Evolutionary conservation across 2,113 vertebrate genomes (phyloP), one percentile per base, ranked within the genome.

Genomic region (Apus apus): DNA sequence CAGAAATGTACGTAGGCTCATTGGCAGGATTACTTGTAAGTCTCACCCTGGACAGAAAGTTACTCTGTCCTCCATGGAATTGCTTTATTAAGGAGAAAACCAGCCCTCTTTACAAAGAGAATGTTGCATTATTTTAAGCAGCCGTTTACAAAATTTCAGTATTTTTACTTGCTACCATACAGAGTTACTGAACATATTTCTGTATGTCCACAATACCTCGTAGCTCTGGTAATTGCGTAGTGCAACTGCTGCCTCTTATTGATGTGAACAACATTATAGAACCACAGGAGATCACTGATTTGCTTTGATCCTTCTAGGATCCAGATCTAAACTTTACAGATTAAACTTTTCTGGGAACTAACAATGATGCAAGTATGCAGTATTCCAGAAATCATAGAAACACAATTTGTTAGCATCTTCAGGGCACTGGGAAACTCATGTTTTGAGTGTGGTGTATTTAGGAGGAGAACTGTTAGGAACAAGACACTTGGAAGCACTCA

Each of bases 51-150:
- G 70, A 45, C 8, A 68, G 34, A 11, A 83, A 73, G 30, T 80
- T 73, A 48, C 0, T 0, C 18, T 80, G 9, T 58, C 27, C 27
- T 79, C 29, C 23, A 6, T 40, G 27, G 46, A 50, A 26, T 19
- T 32, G n/a, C 40, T 90, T 75, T 48, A 64, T 86, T 64, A 57
- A n/a, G 85, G 83, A 84, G 57, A 83, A 92, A 90, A 71, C 4
- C n/a, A 71, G 56, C 36, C 45, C 53, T 80, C 43, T 83, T 79
- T 67, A 30, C 29, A 23, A 83, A 82, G 30, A 61, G 9, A 70
- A 43, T n/a, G 30, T 17, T 75, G 5, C 4, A 8, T 78, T 89
- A 66, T 73, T 76, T 92, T 29, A 70, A 94, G 64, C 32, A 76
- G 34, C 30, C 34, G 71, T 86, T 86, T 11, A 26, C 60, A 70